These are phyloP conservation scores for Aspidapion aeneum DNA, from an alignment of 2,888 invertebrate genomes.

Conservation along the genomic window DNA sequence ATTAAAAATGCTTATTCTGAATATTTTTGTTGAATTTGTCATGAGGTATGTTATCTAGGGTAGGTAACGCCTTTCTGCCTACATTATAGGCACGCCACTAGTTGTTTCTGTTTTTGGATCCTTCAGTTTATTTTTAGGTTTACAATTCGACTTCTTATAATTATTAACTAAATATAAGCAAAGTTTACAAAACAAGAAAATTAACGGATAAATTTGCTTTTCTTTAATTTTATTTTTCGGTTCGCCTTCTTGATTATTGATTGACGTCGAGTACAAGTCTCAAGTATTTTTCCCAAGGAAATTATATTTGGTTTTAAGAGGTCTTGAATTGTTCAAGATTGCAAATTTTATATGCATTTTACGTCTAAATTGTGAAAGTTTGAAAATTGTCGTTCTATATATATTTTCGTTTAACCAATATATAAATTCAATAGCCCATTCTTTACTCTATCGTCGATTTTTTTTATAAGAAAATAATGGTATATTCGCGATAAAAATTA, in stretches of 20 bases:
- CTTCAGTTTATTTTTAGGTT: too few species aligned
- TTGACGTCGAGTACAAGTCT: not conserved
- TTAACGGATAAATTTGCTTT: not conserved
- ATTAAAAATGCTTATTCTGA: too few species aligned
- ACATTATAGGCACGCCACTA: too few species aligned
- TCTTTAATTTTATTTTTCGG: not conserved
- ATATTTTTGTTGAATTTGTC: too few species aligned
- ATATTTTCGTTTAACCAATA: not conserved
- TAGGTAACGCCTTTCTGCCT: too few species aligned
- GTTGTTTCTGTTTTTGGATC: too few species aligned
- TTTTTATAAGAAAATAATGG: not conserved
- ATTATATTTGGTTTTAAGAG: not conserved
- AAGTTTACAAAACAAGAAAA: not conserved
- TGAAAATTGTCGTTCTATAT: not conserved
- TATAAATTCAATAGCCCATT: not conserved
- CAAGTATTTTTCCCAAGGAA: not conserved
- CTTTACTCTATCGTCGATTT: not conserved
- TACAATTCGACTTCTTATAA: not conserved
- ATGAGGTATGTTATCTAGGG: too few species aligned
- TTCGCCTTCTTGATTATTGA: not conserved
- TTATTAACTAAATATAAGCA: too few species aligned
- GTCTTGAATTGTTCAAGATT: not conserved
- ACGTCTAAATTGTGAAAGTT: not conserved
- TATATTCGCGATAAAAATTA: slow-evolving; percentile 2
- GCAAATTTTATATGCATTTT: not conserved